These are phyloP conservation scores for Amphiprion percula DNA, from an alignment of 2,113 vertebrate genomes.

Conservation along the genomic window DNA sequence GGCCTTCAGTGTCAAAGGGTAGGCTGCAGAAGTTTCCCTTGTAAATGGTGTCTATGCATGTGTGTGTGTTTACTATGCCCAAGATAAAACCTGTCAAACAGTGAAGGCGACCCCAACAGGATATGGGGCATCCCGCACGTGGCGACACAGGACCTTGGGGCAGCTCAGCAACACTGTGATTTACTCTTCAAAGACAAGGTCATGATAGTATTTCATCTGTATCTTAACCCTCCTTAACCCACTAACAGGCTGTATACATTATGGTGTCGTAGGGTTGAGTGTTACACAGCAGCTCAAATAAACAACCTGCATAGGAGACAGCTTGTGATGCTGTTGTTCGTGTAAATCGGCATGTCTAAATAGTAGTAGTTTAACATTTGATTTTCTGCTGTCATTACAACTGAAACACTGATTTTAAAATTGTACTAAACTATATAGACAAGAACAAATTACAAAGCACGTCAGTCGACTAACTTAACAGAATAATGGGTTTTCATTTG, in stretches of 20 bases:
- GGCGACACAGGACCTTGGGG: slow-evolving; percentile 70
- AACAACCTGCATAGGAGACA: slow-evolving; percentile 66
- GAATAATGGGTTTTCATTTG: not conserved
- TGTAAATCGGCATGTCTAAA: slow-evolving; percentile 56
- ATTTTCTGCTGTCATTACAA: slow-evolving; percentile 48
- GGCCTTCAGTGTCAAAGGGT: slow-evolving; percentile 77
- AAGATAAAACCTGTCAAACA: slow-evolving; percentile 84
- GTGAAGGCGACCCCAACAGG: slow-evolving; percentile 75
- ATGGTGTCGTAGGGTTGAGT: slow-evolving; percentile 71
- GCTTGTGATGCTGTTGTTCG: slow-evolving; percentile 52
- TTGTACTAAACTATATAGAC: slow-evolving; percentile 8
- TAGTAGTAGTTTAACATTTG: slow-evolving; percentile 27
- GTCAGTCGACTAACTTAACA: slow-evolving; percentile 2
- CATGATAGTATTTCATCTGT: slow-evolving; percentile 79
- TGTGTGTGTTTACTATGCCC: slow-evolving; percentile 47
- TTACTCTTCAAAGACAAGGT: slow-evolving; percentile 82
- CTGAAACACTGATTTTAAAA: slow-evolving; percentile 25
- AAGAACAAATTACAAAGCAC: slow-evolving; percentile 12
- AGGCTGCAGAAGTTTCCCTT: slow-evolving; percentile 81
- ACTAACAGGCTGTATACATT: slow-evolving; percentile 74
- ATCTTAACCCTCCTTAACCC: slow-evolving; percentile 82
- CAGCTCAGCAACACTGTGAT: slow-evolving; percentile 72
- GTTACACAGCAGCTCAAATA: slow-evolving; percentile 78
- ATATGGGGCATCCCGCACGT: slow-evolving; percentile 76
- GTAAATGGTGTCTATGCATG: slow-evolving; percentile 59